Conservation (phyloP, 2,113 vertebrate genomes). For the Alethe diademata region DNA sequence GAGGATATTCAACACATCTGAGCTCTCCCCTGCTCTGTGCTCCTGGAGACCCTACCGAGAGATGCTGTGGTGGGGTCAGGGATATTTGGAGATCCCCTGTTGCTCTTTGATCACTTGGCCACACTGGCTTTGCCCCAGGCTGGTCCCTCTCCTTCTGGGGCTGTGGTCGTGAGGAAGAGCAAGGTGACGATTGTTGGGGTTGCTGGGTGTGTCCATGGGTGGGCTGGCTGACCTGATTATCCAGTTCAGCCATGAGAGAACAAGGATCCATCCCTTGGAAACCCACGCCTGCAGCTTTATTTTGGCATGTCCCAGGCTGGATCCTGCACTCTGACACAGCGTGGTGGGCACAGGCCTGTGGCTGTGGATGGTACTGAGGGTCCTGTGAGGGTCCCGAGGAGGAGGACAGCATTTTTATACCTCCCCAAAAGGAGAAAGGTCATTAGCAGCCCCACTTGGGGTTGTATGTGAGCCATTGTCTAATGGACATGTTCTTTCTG, state of each 20-base stretch:
- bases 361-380: background rate
- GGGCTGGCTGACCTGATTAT: background rate
- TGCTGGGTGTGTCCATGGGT: rapidly evolving
- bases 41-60: background rate
- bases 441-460: background rate
- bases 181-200: background rate
- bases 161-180: background rate
- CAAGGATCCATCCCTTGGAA: background rate
- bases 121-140: background rate
- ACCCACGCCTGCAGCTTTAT: background rate
- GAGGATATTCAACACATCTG: rapidly evolving
- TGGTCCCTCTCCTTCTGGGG: background rate
- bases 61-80: rapidly evolving
- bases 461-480: background rate
- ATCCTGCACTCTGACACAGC: background rate
- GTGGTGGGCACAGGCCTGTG: rapidly evolving
- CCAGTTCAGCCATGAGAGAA: background rate
- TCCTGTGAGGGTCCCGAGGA: background rate
- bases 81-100: background rate
- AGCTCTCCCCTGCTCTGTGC: background rate
- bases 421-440: background rate
- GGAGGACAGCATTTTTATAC: background rate
- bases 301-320: background rate
- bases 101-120: background rate
- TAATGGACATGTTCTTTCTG: background rate